phyloP scores from a whole-genome alignment of 2,888 invertebrate species.

The Agapetus fuscipes region DNA sequence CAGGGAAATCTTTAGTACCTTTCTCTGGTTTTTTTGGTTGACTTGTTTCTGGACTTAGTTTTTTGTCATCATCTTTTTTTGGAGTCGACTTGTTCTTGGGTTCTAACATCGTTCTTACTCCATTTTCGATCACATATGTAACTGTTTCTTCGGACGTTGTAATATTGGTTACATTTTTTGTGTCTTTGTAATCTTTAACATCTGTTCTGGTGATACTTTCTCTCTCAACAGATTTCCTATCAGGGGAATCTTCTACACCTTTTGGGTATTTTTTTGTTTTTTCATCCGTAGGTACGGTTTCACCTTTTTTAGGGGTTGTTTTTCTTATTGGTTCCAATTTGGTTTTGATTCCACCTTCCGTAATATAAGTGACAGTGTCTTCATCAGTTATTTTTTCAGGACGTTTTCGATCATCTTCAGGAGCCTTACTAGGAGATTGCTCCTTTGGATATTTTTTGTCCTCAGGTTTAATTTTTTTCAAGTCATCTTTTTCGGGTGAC shows the following conservation, averaged over 20 bases:
- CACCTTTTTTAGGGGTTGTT: conserved; percentile 2
- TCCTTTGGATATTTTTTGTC: not conserved
- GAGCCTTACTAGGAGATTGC: not conserved
- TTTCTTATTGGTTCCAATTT: conserved; percentile 15
- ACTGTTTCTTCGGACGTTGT: conserved; percentile 4
- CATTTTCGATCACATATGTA: conserved; percentile 13
- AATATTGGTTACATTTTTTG: conserved; percentile 7
- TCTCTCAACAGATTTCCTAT: conserved; percentile 9
- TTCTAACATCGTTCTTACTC: conserved; percentile 6
- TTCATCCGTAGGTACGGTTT: conserved; percentile 1
- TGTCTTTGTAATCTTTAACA: conserved; percentile 15
- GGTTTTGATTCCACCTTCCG: conserved; percentile 8
- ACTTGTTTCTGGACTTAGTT: not conserved
- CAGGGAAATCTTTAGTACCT: conserved; percentile 1
- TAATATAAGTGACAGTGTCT: not conserved
- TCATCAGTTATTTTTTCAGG: not conserved
- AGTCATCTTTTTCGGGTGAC: not conserved
- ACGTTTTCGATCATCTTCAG: no score
- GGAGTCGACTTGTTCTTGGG: not conserved
- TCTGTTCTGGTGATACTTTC: conserved; percentile 13
- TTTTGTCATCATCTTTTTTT: conserved; percentile 1
- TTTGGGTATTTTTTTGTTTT: no score
- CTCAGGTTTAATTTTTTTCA: not conserved
- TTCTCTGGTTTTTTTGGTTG: conserved; percentile 1
- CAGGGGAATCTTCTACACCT: no score